Conservation (phyloP, 2,888 invertebrate species). For the Caenorhabditis becei region DNA sequence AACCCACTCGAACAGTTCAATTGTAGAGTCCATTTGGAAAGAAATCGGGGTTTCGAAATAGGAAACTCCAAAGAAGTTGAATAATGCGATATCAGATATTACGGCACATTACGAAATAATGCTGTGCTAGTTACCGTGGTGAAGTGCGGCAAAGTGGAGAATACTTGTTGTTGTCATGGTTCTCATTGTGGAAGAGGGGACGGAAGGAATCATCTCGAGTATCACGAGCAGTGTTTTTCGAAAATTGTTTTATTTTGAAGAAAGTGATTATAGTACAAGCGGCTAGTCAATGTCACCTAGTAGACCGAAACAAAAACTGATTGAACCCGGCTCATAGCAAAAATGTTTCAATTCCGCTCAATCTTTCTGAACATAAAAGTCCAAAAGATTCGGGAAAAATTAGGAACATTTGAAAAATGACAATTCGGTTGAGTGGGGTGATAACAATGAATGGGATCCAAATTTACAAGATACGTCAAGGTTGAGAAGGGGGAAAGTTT, state of each 20-base stretch:
- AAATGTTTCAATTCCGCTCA: constrained; percentile 22
- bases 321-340: constrained; percentile 42
- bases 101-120: too few relatives aligned
- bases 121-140: too few relatives aligned
- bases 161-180: too few relatives aligned
- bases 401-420: constrained; percentile 6
- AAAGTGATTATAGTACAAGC: constrained; percentile 9
- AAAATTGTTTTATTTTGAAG: constrained; percentile 21
- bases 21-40: too few relatives aligned
- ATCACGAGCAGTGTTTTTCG: too few relatives aligned
- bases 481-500: not conserved
- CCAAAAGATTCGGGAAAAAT: constrained; percentile 7
- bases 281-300: constrained; percentile 37
- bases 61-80: too few relatives aligned
- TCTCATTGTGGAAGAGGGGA: too few relatives aligned
- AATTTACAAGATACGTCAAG: constrained; percentile 49
- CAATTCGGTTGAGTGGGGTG: constrained; percentile 3
- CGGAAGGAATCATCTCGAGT: too few relatives aligned
- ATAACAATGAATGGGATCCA: constrained; percentile 12
- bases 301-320: constrained; percentile 6
- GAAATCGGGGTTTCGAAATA: too few relatives aligned
- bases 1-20: too few relatives aligned
- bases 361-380: constrained; percentile 34
- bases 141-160: too few relatives aligned
- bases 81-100: too few relatives aligned